Evolutionary conservation across 1,140 invertebrate species (phyloP), one percentile per base, ranked within the genome.

Genomic region (Drosophila ercepeae): DNA sequence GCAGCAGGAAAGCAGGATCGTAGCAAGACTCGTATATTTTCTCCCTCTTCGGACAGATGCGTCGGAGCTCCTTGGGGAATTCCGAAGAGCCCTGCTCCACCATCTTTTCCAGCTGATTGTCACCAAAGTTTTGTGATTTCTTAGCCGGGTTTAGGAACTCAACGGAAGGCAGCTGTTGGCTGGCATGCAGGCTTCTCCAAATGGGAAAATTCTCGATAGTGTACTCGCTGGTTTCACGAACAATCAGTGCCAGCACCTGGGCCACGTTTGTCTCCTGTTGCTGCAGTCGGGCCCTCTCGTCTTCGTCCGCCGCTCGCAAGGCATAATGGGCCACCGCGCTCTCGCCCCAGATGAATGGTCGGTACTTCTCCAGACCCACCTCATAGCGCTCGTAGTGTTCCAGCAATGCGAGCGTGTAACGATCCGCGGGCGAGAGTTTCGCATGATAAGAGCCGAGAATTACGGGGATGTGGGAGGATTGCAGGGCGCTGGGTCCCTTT

Each of bases 261-360:
- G 93, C 93, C 11, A 94, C 93, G 42, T 94, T 94, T 0, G 95
- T 95, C 91, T 94, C 65, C 94, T 93, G 93, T 93, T 95, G 41
- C 95, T 90, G 16, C 93, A 92, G 6, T 89, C 89, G 75, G 18
- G 78, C 13, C 64, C 91, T 92, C 71, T 93, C 92, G 74, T 94
- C 92, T 57, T 93, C 81, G 50, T 93, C 92, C 3, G 91, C 91
- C 3, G 91, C 92, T 50, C 94, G 93, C 0, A 96, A 92, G 9
- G 95, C 94, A 75, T 97, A 97, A 90, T 96, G 94, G 27, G 93
- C 94, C 8, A 95, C 94, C 0, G 96, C 96, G 11, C 94, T 93
- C 81, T 94, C 94, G 4, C 96, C 96, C 94, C 95, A 97, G 0
- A 97, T 91, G 76, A 95, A 97, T 9, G 96, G 96, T 65, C 94